Evolutionary conservation across 2,888 invertebrate species (phyloP), one percentile per base, ranked within the genome.

Genomic region (Ochropleura leucogaster): DNA sequence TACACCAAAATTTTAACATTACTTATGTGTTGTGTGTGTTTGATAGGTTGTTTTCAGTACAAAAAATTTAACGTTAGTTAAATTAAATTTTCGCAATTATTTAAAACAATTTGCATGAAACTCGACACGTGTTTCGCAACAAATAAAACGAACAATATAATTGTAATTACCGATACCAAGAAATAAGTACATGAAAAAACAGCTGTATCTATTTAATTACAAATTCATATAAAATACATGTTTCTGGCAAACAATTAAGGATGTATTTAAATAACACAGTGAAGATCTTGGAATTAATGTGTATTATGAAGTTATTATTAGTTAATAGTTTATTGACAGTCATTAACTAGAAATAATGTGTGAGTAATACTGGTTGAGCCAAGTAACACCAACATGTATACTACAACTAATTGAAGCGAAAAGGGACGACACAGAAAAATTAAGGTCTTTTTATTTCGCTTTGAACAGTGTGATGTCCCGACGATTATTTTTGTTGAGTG

Each of bases 161-260:
- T 74, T 64, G 14, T 20, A 74, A 73, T 67, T 47, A 65, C 63
- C 14, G 47, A 49, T 85, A 74, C 86, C 18, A 16, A 72, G 87
- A 75, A 87, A 65, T 55, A 57, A 65, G 14, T 74, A 62, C 42
- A n/a, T 49, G n/a, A 14, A 44, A 7, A n/a, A 16, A 73, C 77
- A 73, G 66, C 75, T 85, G 80, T 83, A 60, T 72, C 57, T 78
- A 72, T 65, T 65, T 60, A 12, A 79, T 74, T 76, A 72, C 47
- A 63, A 77, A 64, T 79, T 72, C 51, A 66, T 76, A 66, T 68
- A 47, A 64, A 71, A 66, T 59, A 68, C 49, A 62, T 68, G 44
- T 46, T 69, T 40, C 53, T 63, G 14, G 18, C 10, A 57, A 72
- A 77, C 64, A 76, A 62, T 72, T 71, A 53, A 79, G 20, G 40